Percentiles rank a stretch among this genome's conserved stretches.
These are phyloP conservation scores for Dione vanillae DNA, from an alignment of 2,888 invertebrate genomes.

Conservation along the genomic window DNA sequence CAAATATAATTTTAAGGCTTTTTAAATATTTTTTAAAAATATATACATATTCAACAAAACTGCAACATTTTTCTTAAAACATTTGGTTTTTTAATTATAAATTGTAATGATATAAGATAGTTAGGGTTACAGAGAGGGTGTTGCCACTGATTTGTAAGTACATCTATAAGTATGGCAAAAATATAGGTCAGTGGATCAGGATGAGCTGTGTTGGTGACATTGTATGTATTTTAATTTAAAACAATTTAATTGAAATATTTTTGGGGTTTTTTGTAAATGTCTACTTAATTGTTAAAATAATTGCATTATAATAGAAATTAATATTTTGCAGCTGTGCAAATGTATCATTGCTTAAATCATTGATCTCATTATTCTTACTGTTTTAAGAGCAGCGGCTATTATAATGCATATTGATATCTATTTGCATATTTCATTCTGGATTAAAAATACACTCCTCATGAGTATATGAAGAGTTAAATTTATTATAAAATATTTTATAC, in stretches of 20 bases:
- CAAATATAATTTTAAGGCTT: background rate
- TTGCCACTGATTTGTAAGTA: conserved; percentile 67
- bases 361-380: background rate
- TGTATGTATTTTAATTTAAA: conserved; percentile 78
- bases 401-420: conserved; percentile 14
- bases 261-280: conserved; percentile 51
- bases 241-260: conserved; percentile 64
- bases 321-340: conserved; percentile 9
- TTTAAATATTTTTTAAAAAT: too few relatives aligned
- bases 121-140: conserved; percentile 70
- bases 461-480: background rate
- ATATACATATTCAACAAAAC: background rate
- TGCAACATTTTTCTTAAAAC: background rate
- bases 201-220: conserved; percentile 76
- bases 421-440: conserved; percentile 2
- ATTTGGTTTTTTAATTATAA: background rate
- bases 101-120: conserved; percentile 48
- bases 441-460: background rate
- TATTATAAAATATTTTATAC: background rate
- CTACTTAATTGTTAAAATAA: conserved; percentile 34
- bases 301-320: conserved; percentile 23
- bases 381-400: conserved; percentile 5
- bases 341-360: background rate
- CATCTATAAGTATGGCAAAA: conserved; percentile 41
- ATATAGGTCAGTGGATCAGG: conserved; percentile 61